These are phyloP conservation scores for Macrosoma leucophasiata DNA, from an alignment of 2,888 invertebrate genomes.

Conservation along the genomic window DNA sequence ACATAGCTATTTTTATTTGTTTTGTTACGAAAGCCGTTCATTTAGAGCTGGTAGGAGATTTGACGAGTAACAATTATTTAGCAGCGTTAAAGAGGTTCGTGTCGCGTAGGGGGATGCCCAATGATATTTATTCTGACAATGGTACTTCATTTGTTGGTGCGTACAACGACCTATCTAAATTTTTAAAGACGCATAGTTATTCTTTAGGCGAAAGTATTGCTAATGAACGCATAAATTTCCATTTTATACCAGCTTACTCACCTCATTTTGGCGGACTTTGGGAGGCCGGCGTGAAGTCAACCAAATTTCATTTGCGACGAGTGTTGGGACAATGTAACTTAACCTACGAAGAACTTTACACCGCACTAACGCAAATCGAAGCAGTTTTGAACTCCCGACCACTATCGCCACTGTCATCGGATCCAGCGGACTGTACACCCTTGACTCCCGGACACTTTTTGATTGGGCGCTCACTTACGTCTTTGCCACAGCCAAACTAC, in stretches of 20 bases:
- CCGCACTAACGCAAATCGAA: background rate
- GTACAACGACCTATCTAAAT: conserved; percentile 19
- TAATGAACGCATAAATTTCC: conserved; percentile 10
- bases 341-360: conserved; percentile 7
- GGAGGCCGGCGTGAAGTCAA: conserved; percentile 11
- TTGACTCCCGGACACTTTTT: conserved; percentile 9
- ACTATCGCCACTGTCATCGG: conserved; percentile 1
- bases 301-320: conserved; percentile 7
- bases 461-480: conserved; percentile 10
- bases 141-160: conserved; percentile 27
- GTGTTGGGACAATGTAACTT: conserved; percentile 9
- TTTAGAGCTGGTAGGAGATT: conserved; percentile 24
- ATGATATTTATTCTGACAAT: conserved; percentile 24
- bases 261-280: conserved; percentile 10
- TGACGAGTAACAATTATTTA: conserved; percentile 23
- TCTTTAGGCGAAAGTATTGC: conserved; percentile 8
- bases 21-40: conserved; percentile 24
- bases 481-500: conserved; percentile 6
- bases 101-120: conserved; percentile 14
- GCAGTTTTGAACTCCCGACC: conserved; percentile 2
- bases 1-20: conserved; percentile 22
- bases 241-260: conserved; percentile 6
- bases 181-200: conserved; percentile 15
- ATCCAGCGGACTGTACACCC: background rate
- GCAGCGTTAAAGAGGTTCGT: conserved; percentile 24